Base-by-base conservation (phyloP, 2,888 invertebrate species). In the Mongoloraphidia duomilia region DNA sequence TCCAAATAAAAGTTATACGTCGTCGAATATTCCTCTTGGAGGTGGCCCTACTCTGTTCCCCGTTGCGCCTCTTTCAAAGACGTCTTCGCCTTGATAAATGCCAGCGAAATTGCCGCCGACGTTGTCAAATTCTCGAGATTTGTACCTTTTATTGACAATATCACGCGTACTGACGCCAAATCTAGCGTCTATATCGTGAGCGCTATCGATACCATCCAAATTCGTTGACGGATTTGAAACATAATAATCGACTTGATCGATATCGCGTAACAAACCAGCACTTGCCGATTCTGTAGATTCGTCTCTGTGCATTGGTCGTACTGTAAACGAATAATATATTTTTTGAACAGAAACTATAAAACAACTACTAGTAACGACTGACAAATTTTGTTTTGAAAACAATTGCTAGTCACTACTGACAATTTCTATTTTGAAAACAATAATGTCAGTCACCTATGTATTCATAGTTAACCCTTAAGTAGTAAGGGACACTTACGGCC, bases 21-120 rank as follows among this genome's bases (percentile, higher is more conserved):
- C 89, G 62, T 90, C 89, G 57, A 90, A 90, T 51, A 90, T 73
- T 9, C 86, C 85, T 55, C 82, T 73, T 0, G 86, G 88, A 0
- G 86, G 84, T 52, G 77, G 76, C 1, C 79, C 81, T 57, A 80
- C 74, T 54, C 79, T 74, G 46, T 66, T 65, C 68, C 61, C 37
- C 47, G 48, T 46, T 59, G 59, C 34, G 60, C 57, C 10, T 55
- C 58, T 41, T 50, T 53, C 40, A 49, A 56, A 26, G 14, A 50
- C 52, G 51, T 65, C 59, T 52, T 67, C 65, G n/a, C 56, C 54
- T 44, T 65, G 65, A 50, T 64, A 64, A 38, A 64, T 62, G 36
- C 61, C 59, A 37, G 65, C 66, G 35, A 62, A 64, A 49, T 55
- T 57, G 26, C 26, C 26, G 26, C 26, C 26, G 26, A 26, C 26